Base-by-base conservation (phyloP, 2,113 vertebrate genomes). In the Triplophysa siluroides region DNA sequence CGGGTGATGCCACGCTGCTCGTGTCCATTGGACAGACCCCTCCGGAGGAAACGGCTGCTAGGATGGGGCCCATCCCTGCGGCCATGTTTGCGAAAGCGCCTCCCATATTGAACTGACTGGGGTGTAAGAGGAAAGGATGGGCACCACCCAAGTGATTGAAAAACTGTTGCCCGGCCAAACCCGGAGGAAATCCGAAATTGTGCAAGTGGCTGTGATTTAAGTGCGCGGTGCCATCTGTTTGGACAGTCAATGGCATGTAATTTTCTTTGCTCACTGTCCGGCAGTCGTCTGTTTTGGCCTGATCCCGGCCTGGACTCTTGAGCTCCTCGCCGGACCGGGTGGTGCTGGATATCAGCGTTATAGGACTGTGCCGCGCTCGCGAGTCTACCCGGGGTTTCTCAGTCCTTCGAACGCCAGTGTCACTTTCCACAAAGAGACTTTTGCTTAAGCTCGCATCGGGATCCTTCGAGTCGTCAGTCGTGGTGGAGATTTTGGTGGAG, bases 21-120 rank as follows among this genome's bases (percentile, higher is more conserved):
- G 95, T 93, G 89, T 94, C 96, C 85, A 98, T 94, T 87, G 94
- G 90, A 86, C 94, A 94, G 9, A 95, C 93, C 16, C 95, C 95
- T 21, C 94, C 95, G 0, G 95, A 90, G 4, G 98, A 98, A 82
- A 98, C 96, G 0, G 97, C 95, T 73, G 97, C 96, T 83, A 99
- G 86, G 67, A 98, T 87, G 0, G 97, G 97, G 8, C 94, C 96
- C 96, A 99, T 97, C 21, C 96, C 98, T 2, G 95, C 93, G 13
- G 95, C 95, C 96, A 98, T 96, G 81, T 96, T 93, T 77, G 96
- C 95, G 92, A 99, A 98, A 0, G 98, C 96, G 0, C 96, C 93
- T 14, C 98, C 96, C 95, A 99, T 96, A 87, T 94, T 95, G 83
- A 99, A 98, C 94, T 98, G 97, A 80, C 96, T 75, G 2, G 97